Base-by-base conservation (phyloP, 1,140 invertebrate species). In the Trichonephila clavata region DNA sequence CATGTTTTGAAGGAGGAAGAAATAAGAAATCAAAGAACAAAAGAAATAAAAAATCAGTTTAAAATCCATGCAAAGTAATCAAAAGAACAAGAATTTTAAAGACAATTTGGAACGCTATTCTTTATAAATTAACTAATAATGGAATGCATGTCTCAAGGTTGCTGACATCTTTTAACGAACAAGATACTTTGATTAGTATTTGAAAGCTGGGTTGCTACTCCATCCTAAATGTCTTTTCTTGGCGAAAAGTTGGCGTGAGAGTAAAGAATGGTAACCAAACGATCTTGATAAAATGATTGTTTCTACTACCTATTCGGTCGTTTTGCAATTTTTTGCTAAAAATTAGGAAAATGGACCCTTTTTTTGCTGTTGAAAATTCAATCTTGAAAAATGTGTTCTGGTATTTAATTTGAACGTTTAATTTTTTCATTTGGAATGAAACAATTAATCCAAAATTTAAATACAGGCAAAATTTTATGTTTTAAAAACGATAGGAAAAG, bases 71-170 rank as follows among this genome's bases (percentile, higher is more conserved):
- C 27, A 87, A 93, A 93, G 92, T 80, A 93, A 93, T 93, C 92
- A 84, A 81, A 92, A 61, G 86, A 87, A 93, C 92, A 93, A 77
- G 92, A 93, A 71, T 57, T 87, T 93, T 87, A 43, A 81, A 77
- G 86, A 87, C 92, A 93, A 93, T 93, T 80, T 87, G 65, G 65
- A 68, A 60, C 68, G 86, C 68, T 39, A 77, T 87, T 93, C 86
- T 93, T 93, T 87, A 88, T 93, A 81, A 87, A 93, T 93, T 93
- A 93, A 93, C 92, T 93, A 93, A 93, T 88, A 93, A 93, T 93
- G 65, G 86, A 93, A 88, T 77, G 39, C 84, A 80, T 93, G 92
- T 93, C 84, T 68, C 20, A 60, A 80, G 84, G 86, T 87, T 87
- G 50, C 57, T 80, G 92, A 93, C 92, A 93, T 93, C 57, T 61